A percentile compares a stretch with the other conserved stretches of the same genome.
Evolutionary conservation across 2,113 vertebrate genomes (phyloP).

Genomic region (Gracilinanus agilis): DNA sequence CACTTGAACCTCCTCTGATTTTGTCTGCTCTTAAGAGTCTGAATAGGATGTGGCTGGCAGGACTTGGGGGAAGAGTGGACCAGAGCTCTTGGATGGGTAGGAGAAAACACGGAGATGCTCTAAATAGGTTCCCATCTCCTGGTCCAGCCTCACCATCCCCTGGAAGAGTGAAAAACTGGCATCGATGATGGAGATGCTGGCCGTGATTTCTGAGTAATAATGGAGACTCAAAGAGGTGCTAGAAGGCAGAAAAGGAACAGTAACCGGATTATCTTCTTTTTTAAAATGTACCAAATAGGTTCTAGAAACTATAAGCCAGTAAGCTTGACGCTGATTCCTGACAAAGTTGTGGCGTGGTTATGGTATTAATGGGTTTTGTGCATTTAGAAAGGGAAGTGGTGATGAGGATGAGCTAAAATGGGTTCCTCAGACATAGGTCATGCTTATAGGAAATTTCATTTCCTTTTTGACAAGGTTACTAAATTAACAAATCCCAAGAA

Average conservation of each 20-base stretch:
- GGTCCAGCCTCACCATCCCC: background rate
- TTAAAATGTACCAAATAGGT: background rate
- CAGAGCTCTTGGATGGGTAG: background rate
- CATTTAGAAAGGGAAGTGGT: background rate
- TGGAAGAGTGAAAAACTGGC: background rate
- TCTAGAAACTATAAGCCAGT: background rate
- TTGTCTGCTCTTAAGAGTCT: background rate
- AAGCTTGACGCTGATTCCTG: background rate
- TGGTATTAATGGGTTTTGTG: background rate
- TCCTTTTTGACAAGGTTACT: background rate
- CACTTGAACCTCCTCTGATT: background rate
- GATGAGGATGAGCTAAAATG: background rate
- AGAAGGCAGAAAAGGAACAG: background rate
- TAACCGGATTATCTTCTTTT: background rate
- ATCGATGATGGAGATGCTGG: background rate
- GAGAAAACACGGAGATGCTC: background rate
- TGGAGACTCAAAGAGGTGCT: background rate
- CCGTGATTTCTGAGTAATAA: background rate
- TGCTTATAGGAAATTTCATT: background rate
- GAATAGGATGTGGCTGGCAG: background rate
- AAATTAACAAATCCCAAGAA: background rate
- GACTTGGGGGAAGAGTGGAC: background rate
- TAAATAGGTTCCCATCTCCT: background rate
- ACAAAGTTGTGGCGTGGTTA: background rate
- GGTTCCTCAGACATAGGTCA: background rate